phyloP scores from a whole-genome alignment of 2,888 invertebrate species.

The Ormyrus rosae region DNA sequence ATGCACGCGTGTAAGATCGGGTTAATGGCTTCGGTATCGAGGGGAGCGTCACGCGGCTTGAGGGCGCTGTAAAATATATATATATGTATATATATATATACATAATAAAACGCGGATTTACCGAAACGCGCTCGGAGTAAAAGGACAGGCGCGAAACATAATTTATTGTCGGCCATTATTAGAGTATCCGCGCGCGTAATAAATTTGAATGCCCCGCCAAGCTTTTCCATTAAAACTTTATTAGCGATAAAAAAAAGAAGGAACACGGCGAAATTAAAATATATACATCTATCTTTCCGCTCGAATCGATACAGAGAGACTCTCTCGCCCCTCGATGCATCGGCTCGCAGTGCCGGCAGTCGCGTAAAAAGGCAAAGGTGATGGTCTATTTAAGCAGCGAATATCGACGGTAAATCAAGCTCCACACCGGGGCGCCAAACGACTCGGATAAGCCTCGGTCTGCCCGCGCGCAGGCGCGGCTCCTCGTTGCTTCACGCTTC shows the following conservation, averaged over 20 bases:
- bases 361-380: neutral
- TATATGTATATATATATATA: no score
- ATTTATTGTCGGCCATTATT: slow-evolving; percentile 8
- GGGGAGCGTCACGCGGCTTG: no score
- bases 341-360: no score
- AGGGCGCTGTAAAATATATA: no score
- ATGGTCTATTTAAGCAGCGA: slow-evolving; percentile 39
- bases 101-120: no score
- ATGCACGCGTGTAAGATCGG: no score
- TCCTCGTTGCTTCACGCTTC: neutral
- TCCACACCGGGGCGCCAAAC: slow-evolving; percentile 16
- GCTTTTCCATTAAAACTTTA: slow-evolving; percentile 17
- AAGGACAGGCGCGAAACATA: neutral
- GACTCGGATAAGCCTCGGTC: neutral
- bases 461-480: neutral
- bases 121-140: no score
- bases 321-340: no score
- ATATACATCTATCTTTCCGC: neutral
- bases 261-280: neutral
- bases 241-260: neutral
- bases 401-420: slow-evolving; percentile 52
- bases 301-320: neutral
- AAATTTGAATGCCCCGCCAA: slow-evolving; percentile 13
- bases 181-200: neutral
- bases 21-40: no score